Conservation (phyloP, 2,888 invertebrate species). For the Zaprionus obscuricornis region DNA sequence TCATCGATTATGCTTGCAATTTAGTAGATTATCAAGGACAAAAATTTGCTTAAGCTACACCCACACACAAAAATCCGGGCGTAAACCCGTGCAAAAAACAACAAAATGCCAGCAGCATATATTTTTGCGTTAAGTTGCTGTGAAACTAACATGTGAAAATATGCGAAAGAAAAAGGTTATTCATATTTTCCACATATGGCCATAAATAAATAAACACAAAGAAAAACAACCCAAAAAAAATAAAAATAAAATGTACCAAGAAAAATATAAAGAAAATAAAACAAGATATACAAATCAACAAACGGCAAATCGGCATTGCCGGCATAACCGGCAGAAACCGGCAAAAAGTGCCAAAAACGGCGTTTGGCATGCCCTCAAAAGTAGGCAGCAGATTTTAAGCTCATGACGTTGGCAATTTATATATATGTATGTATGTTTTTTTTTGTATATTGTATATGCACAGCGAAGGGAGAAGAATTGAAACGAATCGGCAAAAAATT, state of each 20-base stretch:
- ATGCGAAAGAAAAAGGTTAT: constrained; percentile 24
- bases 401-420: constrained; percentile 58
- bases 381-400: constrained; percentile 64
- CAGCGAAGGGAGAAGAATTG: constrained; percentile 24
- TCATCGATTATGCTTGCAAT: constrained; percentile 33
- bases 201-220: constrained; percentile 12
- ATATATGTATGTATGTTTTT: too few relatives aligned
- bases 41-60: constrained; percentile 27
- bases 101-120: not conserved
- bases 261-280: not conserved
- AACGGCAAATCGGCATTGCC: constrained; percentile 3
- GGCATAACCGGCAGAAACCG: too few relatives aligned
- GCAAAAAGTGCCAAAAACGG: too few relatives aligned
- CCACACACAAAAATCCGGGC: constrained; percentile 1
- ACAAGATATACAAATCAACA: constrained; percentile 1
- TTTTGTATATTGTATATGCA: constrained; percentile 55
- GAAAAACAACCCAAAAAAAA: constrained; percentile 4
- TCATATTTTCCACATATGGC: constrained; percentile 22
- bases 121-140: constrained; percentile 1
- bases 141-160: constrained; percentile 31
- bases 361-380: constrained; percentile 51
- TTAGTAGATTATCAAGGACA: constrained; percentile 22
- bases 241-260: constrained; percentile 1
- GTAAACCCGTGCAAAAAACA: not conserved
- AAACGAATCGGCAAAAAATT: constrained; percentile 50